Evolutionary conservation across 2,113 vertebrate species (phyloP).

Genomic region (Forbesichthys agassizii): DNA sequence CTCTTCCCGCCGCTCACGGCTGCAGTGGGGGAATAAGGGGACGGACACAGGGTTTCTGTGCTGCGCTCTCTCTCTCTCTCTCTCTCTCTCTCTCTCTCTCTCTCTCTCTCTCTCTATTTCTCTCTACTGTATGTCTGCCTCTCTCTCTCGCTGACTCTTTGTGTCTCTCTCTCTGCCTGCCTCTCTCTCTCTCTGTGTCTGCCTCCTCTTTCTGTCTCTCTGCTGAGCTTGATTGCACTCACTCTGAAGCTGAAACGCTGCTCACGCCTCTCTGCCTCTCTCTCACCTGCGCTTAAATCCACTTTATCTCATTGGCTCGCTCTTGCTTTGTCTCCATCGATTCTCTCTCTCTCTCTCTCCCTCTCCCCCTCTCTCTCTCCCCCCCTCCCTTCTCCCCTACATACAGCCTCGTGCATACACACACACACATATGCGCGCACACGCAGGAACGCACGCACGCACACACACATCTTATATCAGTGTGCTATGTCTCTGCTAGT

Average conservation of each 20-base stretch:
- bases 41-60: slow-evolving; percentile 57
- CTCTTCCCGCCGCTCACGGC: slow-evolving; percentile 68
- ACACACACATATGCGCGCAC: too few relatives aligned
- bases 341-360: slow-evolving; percentile 19
- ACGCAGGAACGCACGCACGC: too few relatives aligned
- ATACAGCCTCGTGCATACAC: too few relatives aligned
- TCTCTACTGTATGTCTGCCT: background rate
- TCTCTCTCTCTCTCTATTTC: slow-evolving; percentile 33
- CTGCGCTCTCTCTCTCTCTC: slow-evolving; percentile 48
- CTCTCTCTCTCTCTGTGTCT: slow-evolving; percentile 32
- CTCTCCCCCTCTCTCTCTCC: slow-evolving; percentile 25
- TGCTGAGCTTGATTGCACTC: background rate
- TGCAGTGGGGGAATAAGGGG: slow-evolving; percentile 71
- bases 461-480: slow-evolving; percentile 38
- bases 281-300: slow-evolving; percentile 25
- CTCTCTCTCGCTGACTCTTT: slow-evolving; percentile 20
- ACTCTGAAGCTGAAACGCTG: slow-evolving; percentile 9
- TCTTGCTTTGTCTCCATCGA: slow-evolving; percentile 50
- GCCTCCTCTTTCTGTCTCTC: slow-evolving; percentile 26
- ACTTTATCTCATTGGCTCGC: slow-evolving; percentile 48
- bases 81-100: slow-evolving; percentile 20
- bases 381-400: slow-evolving; percentile 29
- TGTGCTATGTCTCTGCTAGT: slow-evolving; percentile 57
- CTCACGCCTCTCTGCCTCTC: slow-evolving; percentile 42
- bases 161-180: slow-evolving; percentile 30